Conservation (phyloP, 2,113 vertebrate species). For the Fulmarus glacialis region DNA sequence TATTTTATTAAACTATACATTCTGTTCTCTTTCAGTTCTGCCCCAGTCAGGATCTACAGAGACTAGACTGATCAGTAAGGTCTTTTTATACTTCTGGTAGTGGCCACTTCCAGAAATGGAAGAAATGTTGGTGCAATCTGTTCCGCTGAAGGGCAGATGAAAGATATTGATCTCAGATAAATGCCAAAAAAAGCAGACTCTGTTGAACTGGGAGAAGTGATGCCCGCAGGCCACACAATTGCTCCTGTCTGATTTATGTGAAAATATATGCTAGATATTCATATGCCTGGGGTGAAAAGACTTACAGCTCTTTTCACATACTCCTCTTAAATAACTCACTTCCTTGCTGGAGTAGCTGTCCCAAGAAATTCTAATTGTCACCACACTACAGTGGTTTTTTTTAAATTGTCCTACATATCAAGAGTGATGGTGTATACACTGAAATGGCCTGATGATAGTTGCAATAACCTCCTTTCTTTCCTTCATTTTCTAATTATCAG, state of each 20-base stretch:
- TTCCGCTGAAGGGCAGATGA: not conserved
- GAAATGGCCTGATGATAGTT: not conserved
- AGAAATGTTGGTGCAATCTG: not conserved
- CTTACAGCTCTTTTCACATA: not conserved
- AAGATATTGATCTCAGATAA: not conserved
- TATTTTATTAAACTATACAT: not conserved
- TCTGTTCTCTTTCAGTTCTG: not conserved
- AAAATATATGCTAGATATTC: not conserved
- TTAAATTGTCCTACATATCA: not conserved
- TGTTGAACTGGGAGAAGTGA: not conserved
- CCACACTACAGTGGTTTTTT: fast-evolving
- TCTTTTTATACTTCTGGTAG: not conserved
- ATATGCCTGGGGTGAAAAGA: not conserved
- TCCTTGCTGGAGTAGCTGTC: not conserved
- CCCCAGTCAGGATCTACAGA: not conserved
- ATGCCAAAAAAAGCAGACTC: not conserved
- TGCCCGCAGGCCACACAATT: not conserved
- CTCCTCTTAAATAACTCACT: not conserved
- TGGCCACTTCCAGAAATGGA: not conserved
- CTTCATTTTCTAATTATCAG: not conserved
- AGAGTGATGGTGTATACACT: not conserved
- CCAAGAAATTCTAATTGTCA: not conserved
- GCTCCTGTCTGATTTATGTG: not conserved
- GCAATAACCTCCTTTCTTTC: not conserved
- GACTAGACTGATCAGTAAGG: not conserved